Conservation (phyloP, 2,888 invertebrate species). For the Tholera decimalis region DNA sequence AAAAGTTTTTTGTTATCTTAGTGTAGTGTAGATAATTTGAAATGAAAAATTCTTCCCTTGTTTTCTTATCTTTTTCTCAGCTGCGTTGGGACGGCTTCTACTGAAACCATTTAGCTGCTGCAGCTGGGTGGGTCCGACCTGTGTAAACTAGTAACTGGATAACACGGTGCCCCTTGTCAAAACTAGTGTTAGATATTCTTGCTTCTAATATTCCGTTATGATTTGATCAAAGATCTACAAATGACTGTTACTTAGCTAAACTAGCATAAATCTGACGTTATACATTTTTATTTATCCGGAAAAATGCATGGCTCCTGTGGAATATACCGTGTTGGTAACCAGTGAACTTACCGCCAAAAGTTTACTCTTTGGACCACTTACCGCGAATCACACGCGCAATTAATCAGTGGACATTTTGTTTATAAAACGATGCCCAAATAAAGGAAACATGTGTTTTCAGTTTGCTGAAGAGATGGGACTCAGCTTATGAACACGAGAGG, state of each 20-base stretch:
- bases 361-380: conserved; percentile 47
- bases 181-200: too few species aligned
- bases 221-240: too few species aligned
- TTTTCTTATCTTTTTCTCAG: too few species aligned
- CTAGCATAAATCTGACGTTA: too few species aligned
- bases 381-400: conserved; percentile 68
- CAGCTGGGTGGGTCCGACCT: too few species aligned
- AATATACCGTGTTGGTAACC: background rate
- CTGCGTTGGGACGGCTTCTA: too few species aligned
- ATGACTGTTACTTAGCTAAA: background rate
- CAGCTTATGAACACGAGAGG: conserved; percentile 49
- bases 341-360: conserved; percentile 36
- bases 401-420: conserved; percentile 75
- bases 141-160: background rate
- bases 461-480: conserved; percentile 64
- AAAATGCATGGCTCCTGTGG: background rate
- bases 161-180: background rate
- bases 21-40: too few species aligned
- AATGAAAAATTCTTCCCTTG: too few species aligned
- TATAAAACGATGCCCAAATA: conserved; percentile 70
- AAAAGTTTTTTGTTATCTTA: too few species aligned
- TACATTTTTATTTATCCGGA: background rate
- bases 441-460: conserved; percentile 71
- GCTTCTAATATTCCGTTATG: too few species aligned
- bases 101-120: too few species aligned